Base-by-base conservation (phyloP, 2,888 invertebrate species). In the Heliconius erato region DNA sequence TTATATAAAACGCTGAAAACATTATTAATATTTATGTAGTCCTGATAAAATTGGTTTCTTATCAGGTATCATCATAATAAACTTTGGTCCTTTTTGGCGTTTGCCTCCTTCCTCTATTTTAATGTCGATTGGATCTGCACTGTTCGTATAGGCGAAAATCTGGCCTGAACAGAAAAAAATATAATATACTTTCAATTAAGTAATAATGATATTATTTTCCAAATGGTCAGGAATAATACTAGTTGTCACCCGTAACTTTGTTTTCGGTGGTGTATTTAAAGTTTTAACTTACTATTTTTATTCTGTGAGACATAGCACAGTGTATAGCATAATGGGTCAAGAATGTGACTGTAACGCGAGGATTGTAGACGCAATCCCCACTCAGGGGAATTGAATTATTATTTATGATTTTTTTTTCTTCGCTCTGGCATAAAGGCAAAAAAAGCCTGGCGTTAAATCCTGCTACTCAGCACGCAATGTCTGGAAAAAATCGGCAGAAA, bases 51-150 rank as follows among this genome's bases (percentile, higher is more conserved):
- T 59, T 0, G 90, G 89, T 2, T 89, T 85, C 28, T 87, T 87
- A 3, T 89, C 85, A 16, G 91, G 90, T 74, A 90, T 88, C 83
- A 88, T 87, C 28, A 84, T 79, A 0, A 87, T 32, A 65, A 89
- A 86, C 0, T 79, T 85, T 12, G 86, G 86, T 26, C 79, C 71
- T 63, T 80, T 67, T 82, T 83, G 79, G 23, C 69, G 59, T 74
- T 65, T 28, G 19, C 74, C 83, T 0, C 85, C 81, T 44, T 86
- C 87, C 28, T 85, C 85, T 44, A 87, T 88, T 4, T 87, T 87
- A 35, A 90, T 88, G 49, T 89, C 89, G 72, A 90, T 89, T 0
- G 89, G 89, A 0, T 85, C 83, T 11, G 88, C 88, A 9, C 85
- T 81, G 7, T 85, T 49, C 6, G 69, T 59, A 32, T 54, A 49